Conservation (phyloP, 2,888 invertebrate genomes). For the Drosophila anomalata region DNA sequence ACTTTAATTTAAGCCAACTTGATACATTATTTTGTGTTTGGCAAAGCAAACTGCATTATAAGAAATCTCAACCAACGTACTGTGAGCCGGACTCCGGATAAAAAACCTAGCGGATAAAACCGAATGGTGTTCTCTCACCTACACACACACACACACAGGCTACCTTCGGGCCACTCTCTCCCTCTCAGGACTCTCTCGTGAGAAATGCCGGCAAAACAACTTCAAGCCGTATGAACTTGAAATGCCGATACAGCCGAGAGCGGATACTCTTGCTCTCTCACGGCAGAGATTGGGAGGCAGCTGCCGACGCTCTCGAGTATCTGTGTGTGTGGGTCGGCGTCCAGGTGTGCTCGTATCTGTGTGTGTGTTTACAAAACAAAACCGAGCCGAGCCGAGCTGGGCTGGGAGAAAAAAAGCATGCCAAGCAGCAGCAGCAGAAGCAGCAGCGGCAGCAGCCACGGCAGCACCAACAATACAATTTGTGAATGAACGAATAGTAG, state of each 20-base stretch:
- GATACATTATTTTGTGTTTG: neutral
- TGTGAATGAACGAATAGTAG: conserved; percentile 81
- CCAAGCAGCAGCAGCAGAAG: conserved; percentile 57
- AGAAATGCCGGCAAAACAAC: conserved; percentile 74
- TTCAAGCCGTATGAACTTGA: conserved; percentile 70
- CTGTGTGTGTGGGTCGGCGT: conserved; percentile 48
- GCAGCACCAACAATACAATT: conserved; percentile 57
- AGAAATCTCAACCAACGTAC: conserved; percentile 23
- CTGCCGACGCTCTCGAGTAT: conserved; percentile 52
- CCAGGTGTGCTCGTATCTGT: conserved; percentile 52
- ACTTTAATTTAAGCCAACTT: neutral
- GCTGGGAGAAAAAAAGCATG: conserved; percentile 68
- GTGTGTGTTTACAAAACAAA: conserved; percentile 78
- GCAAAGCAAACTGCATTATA: conserved; percentile 6
- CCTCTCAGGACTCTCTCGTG: conserved; percentile 24
- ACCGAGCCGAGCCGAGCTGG: conserved; percentile 51
- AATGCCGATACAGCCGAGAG: conserved; percentile 71
- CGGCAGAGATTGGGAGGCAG: conserved; percentile 56
- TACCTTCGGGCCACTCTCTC: conserved; percentile 2
- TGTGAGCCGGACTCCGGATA: conserved; percentile 33
- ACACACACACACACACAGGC: conserved; percentile 17
- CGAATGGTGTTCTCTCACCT: conserved; percentile 11
- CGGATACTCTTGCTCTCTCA: conserved; percentile 51
- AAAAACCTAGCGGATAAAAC: conserved; percentile 33
- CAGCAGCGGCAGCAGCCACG: conserved; percentile 43